phyloP scores from a whole-genome alignment of 2,113 vertebrate species.

The Dipodomys stephensi region DNA sequence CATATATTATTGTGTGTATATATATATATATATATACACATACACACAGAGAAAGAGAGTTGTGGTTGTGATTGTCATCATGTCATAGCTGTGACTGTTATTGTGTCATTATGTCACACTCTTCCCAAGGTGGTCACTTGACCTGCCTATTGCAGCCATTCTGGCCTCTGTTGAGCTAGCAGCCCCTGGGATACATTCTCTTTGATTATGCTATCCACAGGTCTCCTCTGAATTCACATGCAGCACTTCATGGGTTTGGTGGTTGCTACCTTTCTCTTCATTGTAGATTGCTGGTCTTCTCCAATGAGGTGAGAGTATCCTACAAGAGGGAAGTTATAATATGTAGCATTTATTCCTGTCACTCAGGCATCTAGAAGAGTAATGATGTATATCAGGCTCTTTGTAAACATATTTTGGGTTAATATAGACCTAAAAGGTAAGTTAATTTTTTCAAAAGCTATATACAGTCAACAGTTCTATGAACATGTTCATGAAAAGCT shows the following conservation, averaged over 20 bases:
- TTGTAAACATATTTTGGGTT: background rate
- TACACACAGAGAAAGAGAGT: no score
- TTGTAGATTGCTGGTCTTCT: background rate
- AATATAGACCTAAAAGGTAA: background rate
- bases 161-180: background rate
- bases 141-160: background rate
- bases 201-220: background rate
- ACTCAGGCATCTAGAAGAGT: background rate
- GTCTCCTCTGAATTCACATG: no score
- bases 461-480: background rate
- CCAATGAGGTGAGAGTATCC: background rate
- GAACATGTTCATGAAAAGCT: background rate
- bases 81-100: no score
- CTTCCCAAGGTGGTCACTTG: no score
- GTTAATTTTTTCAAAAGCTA: background rate
- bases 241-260: background rate
- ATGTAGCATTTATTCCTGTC: background rate
- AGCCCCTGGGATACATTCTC: rapidly evolving
- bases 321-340: background rate
- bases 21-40: no score
- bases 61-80: no score
- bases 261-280: background rate
- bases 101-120: background rate
- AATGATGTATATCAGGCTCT: background rate
- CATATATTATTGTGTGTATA: no score